Percentiles rank a stretch among this genome's conserved stretches.
phyloP scores from a whole-genome alignment of 1,140 invertebrate genomes.

The Macrobrachium nipponense region DNA sequence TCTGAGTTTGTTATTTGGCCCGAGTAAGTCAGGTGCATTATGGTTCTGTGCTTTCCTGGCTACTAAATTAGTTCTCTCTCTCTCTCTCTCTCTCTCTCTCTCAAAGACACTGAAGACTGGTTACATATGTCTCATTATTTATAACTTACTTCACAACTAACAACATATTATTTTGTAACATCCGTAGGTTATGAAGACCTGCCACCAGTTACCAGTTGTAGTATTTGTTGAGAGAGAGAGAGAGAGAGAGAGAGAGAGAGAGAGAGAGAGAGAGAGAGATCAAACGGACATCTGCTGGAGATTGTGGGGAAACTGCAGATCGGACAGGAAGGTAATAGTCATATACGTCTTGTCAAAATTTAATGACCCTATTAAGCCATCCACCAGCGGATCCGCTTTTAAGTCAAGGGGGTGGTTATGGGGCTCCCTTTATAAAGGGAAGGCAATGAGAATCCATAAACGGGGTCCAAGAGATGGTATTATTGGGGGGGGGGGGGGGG shows the following conservation, averaged over 20 bases:
- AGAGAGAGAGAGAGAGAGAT: constrained; percentile 18
- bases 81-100: constrained; percentile 23
- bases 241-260: constrained; percentile 26
- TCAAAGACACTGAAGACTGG: background rate
- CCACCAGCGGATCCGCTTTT: background rate
- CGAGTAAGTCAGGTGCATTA: too few species aligned
- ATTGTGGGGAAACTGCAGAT: background rate
- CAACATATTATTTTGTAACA: background rate
- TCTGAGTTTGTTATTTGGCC: too few species aligned
- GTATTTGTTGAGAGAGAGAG: background rate
- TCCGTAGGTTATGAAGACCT: background rate
- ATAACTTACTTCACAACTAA: background rate
- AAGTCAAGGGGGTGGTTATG: background rate
- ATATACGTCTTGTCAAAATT: constrained; percentile 33
- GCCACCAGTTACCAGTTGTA: too few species aligned
- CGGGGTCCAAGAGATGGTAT: background rate
- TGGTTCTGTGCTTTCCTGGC: background rate
- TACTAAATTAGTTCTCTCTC: constrained; percentile 16
- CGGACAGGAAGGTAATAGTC: constrained; percentile 34
- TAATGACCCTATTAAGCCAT: constrained; percentile 28
- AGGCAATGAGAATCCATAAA: background rate
- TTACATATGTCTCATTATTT: background rate
- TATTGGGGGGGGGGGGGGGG: background rate
- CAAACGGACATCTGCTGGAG: too few species aligned
- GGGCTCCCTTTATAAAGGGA: background rate